A percentile compares a stretch with the other conserved stretches of the same genome.
phyloP scores from a whole-genome alignment of 2,113 vertebrate genomes.

The Potamarius usumacintae region DNA sequence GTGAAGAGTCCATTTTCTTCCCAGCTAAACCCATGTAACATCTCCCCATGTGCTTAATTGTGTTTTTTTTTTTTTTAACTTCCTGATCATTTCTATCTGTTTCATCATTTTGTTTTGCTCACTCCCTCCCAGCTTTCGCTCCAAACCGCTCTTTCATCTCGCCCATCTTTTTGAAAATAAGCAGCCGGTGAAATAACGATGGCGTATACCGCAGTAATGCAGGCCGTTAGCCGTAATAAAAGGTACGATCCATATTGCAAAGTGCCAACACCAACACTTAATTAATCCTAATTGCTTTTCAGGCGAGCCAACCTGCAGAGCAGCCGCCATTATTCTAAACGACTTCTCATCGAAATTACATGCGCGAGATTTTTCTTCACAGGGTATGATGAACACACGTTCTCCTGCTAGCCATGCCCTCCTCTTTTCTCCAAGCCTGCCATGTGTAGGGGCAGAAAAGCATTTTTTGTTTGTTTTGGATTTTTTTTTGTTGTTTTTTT shows the following conservation, averaged over 20 bases:
- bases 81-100: not conserved
- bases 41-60: not conserved
- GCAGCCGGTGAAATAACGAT: conserved; percentile 54
- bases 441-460: conserved; percentile 61
- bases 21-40: not conserved
- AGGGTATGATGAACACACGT: conserved; percentile 61
- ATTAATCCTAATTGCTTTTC: conserved; percentile 75
- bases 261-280: conserved; percentile 66
- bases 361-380: conserved; percentile 58
- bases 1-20: not conserved
- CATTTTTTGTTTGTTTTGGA: conserved; percentile 5
- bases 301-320: conserved; percentile 63
- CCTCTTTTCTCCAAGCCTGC: conserved; percentile 56
- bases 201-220: conserved; percentile 56
- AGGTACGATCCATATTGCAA: conserved; percentile 65
- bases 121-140: not conserved
- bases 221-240: conserved; percentile 63
- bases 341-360: conserved; percentile 63
- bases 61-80: not conserved
- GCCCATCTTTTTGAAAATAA: conserved; percentile 60
- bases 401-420: not conserved
- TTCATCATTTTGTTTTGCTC: not conserved
- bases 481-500: conserved; percentile 38
- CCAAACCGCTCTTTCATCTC: conserved; percentile 45
- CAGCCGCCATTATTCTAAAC: conserved; percentile 65